Evolutionary conservation across 2,888 invertebrate species (phyloP).

Genomic region (Drosophila nr. perissopoda): DNA sequence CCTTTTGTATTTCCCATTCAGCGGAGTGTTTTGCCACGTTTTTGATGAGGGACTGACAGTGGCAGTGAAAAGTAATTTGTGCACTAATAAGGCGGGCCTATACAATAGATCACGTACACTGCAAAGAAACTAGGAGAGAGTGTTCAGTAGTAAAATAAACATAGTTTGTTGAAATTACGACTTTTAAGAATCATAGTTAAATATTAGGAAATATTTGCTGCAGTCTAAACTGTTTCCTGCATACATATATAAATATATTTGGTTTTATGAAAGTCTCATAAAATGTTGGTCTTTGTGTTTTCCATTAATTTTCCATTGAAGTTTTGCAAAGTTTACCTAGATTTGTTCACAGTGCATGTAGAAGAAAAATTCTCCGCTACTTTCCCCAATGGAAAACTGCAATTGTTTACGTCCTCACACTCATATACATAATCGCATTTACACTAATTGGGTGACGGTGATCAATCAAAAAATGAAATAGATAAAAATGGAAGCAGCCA

Average conservation of each 20-base stretch:
- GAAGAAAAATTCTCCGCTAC: conserved; percentile 6
- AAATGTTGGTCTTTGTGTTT: background rate
- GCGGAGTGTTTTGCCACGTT: conserved; percentile 75
- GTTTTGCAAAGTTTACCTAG: fast-evolving
- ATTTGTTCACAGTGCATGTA: conserved; percentile 46
- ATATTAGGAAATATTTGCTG: background rate
- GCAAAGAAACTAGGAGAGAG: conserved; percentile 29
- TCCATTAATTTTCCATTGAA: background rate
- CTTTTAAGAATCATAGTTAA: background rate
- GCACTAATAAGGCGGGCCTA: conserved; percentile 66
- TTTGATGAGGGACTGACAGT: conserved; percentile 82
- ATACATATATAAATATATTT: background rate
- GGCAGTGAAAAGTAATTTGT: conserved; percentile 81
- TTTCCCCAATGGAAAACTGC: conserved; percentile 36
- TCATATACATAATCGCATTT: conserved; percentile 78
- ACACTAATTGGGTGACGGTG: conserved; percentile 80
- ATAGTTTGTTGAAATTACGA: background rate
- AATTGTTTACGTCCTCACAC: conserved; percentile 63
- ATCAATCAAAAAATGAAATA: conserved; percentile 72
- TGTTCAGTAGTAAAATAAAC: background rate
- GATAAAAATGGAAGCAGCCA: conserved; percentile 11
- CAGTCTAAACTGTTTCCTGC: background rate
- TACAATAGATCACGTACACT: conserved; percentile 46
- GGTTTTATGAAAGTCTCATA: background rate
- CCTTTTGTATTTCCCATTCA: conserved; percentile 61